Conservation (phyloP, 2,888 invertebrate genomes). For the Chaitophorus viminalis region DNA sequence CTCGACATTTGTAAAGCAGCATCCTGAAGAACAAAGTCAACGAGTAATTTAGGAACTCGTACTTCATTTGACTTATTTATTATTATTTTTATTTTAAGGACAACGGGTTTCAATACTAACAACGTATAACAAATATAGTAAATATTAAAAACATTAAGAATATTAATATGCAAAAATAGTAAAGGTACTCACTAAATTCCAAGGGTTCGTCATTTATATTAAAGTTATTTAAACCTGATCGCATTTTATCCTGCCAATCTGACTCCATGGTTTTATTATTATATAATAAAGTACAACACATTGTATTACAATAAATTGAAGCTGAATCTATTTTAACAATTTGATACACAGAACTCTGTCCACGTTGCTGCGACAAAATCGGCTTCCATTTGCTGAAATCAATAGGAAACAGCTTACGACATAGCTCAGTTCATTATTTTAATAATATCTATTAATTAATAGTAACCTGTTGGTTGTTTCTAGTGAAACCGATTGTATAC, state of each 20-base stretch:
- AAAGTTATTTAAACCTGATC: conserved; percentile 79
- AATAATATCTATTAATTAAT: neutral
- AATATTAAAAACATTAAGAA: neutral
- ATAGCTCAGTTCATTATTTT: neutral
- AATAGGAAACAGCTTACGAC: conserved; percentile 28
- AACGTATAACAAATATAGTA: conserved; percentile 56
- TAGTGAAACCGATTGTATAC: conserved; percentile 80
- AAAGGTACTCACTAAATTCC: conserved; percentile 77
- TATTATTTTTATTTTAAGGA: conserved; percentile 80
- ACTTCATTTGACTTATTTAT: conserved; percentile 75
- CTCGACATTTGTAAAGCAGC: conserved; percentile 79
- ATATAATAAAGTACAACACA: conserved; percentile 70
- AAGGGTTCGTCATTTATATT: conserved; percentile 81
- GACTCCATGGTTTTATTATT: conserved; percentile 70
- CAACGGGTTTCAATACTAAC: conserved; percentile 79
- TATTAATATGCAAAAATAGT: no score
- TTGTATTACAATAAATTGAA: conserved; percentile 79
- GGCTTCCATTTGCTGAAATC: conserved; percentile 80
- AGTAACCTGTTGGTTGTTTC: conserved; percentile 81
- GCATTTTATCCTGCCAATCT: conserved; percentile 82
- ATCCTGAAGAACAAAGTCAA: conserved; percentile 79
- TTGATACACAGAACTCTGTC: conserved; percentile 76
- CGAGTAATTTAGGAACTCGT: conserved; percentile 73
- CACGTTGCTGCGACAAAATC: conserved; percentile 69
- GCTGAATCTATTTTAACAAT: conserved; percentile 80